These are phyloP conservation scores for Campoplex capitator DNA, from an alignment of 2,888 invertebrate species.

Conservation along the genomic window DNA sequence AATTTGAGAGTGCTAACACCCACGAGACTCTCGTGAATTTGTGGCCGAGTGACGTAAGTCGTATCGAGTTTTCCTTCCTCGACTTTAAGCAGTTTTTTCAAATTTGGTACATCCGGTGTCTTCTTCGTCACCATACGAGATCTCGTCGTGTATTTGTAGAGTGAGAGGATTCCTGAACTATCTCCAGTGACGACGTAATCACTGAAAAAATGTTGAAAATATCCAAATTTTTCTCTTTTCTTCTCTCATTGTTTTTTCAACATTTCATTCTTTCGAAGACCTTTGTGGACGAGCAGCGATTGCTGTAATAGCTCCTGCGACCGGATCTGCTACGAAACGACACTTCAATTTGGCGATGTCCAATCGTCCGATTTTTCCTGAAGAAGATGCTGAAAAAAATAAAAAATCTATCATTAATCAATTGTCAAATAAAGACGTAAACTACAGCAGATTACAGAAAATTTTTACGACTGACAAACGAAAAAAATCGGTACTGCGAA, in stretches of 20 bases:
- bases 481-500: conserved; percentile 87
- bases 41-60: conserved; percentile 71
- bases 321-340: conserved; percentile 67
- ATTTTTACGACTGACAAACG: conserved; percentile 85
- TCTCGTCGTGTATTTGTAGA: conserved; percentile 73
- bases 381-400: conserved; percentile 71
- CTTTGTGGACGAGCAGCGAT: conserved; percentile 75
- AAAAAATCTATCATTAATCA: not conserved
- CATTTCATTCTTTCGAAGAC: conserved; percentile 62
- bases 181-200: conserved; percentile 75
- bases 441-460: not conserved
- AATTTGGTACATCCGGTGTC: conserved; percentile 70
- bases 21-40: conserved; percentile 63
- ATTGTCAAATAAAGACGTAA: not conserved
- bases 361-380: conserved; percentile 72
- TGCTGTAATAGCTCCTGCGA: conserved; percentile 69
- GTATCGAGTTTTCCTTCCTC: conserved; percentile 66
- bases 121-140: conserved; percentile 65
- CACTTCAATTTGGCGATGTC: conserved; percentile 73
- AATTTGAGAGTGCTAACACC: conserved; percentile 84
- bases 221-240: not conserved
- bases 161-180: conserved; percentile 65
- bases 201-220: conserved; percentile 61
- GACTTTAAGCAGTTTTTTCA: conserved; percentile 64
- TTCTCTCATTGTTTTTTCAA: not conserved